Evolutionary conservation across 2,888 invertebrate species (phyloP).

Genomic region (Eupeodes luniger): DNA sequence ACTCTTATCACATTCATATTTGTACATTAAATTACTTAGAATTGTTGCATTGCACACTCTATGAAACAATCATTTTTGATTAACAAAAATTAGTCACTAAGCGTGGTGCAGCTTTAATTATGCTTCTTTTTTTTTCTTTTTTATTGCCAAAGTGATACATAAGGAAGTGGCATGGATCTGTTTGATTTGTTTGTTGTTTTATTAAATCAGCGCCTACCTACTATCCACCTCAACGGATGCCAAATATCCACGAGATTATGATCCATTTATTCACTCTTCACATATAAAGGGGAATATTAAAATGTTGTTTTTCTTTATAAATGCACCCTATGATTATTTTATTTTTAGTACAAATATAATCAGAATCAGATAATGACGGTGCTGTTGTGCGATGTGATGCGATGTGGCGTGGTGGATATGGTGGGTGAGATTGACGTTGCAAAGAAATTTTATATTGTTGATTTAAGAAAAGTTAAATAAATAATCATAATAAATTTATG

Average conservation of each 20-base stretch:
- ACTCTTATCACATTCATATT: neutral
- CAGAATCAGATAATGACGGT: neutral
- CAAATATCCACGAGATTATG: neutral
- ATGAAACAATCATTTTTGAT: slow-evolving; percentile 30
- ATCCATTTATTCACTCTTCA: too few relatives aligned
- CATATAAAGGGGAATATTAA: neutral
- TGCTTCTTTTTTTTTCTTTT: neutral
- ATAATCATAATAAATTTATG: slow-evolving; percentile 11
- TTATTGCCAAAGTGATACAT: neutral
- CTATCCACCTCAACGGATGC: neutral
- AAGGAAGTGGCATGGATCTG: slow-evolving; percentile 14
- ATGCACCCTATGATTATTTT: neutral
- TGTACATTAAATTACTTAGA: neutral
- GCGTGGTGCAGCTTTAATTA: slow-evolving; percentile 18
- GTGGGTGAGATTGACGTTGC: too few relatives aligned
- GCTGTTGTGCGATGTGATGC: neutral
- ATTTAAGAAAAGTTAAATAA: neutral
- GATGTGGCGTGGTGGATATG: too few relatives aligned
- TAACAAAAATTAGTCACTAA: slow-evolving; percentile 20
- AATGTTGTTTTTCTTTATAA: neutral
- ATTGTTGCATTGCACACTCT: neutral
- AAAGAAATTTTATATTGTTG: neutral
- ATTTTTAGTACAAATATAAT: neutral
- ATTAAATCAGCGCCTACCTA: neutral
- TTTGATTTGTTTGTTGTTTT: neutral